phyloP scores from a whole-genome alignment of 2,797 vertebrate genomes.

The Poecilia gillii region DNA sequence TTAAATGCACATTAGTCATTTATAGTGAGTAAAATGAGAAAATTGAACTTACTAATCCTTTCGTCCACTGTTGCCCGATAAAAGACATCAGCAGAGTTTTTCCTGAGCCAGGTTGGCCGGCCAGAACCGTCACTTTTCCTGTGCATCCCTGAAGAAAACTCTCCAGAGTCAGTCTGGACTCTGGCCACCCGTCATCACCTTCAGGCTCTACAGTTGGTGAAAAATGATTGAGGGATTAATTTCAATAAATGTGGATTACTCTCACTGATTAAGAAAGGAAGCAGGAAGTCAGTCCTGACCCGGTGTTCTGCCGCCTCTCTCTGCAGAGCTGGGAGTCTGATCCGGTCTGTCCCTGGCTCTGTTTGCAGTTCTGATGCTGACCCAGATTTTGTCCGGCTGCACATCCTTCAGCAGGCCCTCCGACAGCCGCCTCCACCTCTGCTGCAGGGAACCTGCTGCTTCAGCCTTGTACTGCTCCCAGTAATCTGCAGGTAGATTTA shows the following conservation, averaged over 20 bases:
- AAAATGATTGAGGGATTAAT: neutral
- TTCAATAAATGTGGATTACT: neutral
- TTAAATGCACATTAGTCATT: neutral
- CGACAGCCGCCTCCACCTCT: slow-evolving; percentile 67
- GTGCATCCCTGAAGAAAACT: slow-evolving; percentile 78
- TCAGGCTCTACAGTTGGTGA: slow-evolving; percentile 45
- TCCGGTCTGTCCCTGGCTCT: slow-evolving; percentile 48
- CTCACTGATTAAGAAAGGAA: neutral
- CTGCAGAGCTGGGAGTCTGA: slow-evolving; percentile 42
- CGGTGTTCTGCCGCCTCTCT: slow-evolving; percentile 58
- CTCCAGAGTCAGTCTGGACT: slow-evolving; percentile 72
- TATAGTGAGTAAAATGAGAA: neutral
- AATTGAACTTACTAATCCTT: slow-evolving; percentile 47
- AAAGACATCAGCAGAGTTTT: slow-evolving; percentile 86
- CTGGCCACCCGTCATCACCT: slow-evolving; percentile 51
- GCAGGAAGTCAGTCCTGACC: slow-evolving; percentile 32
- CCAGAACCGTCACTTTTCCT: slow-evolving; percentile 77
- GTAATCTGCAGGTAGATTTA: slow-evolving; percentile 71
- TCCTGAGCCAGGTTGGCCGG: slow-evolving; percentile 88
- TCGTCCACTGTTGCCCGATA: slow-evolving; percentile 86
- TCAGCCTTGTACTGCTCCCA: slow-evolving; percentile 72
- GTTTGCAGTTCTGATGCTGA: slow-evolving; percentile 77
- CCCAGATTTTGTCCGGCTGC: slow-evolving; percentile 77
- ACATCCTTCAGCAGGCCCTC: slow-evolving; percentile 58
- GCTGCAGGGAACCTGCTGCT: slow-evolving; percentile 57